These are phyloP conservation scores for Aplodontia rufa DNA, from an alignment of 2,113 vertebrate species.

Conservation along the genomic window DNA sequence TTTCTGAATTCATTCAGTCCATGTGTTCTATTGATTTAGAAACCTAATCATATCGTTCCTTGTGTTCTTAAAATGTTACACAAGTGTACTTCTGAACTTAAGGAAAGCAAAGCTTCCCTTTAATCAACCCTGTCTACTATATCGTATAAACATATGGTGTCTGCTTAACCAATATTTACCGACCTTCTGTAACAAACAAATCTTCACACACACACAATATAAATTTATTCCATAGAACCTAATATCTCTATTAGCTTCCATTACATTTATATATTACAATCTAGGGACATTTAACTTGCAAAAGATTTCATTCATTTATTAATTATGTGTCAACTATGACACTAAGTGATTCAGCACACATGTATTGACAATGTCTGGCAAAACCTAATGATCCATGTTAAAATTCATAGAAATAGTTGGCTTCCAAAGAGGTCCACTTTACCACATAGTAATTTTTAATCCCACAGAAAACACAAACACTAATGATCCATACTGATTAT, in stretches of 20 bases:
- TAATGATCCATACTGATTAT: not conserved
- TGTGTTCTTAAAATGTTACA: not conserved
- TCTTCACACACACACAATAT: not conserved
- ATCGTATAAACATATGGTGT: not conserved
- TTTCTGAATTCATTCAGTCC: not conserved
- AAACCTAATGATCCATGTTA: not conserved
- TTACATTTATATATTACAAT: not conserved
- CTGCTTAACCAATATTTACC: not conserved
- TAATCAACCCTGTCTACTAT: not conserved
- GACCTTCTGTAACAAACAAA: not conserved
- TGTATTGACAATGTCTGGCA: not conserved
- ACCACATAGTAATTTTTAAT: constrained; percentile 8
- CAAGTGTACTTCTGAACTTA: not conserved
- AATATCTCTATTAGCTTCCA: not conserved
- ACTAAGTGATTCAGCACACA: not conserved
- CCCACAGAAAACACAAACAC: not conserved
- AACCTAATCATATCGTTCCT: not conserved
- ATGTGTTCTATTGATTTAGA: not conserved
- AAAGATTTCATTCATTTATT: not conserved
- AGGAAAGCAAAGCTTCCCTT: not conserved
- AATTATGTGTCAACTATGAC: not conserved
- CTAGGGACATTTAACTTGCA: not conserved
- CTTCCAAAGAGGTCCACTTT: not conserved
- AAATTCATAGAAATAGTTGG: not conserved
- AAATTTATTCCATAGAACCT: not conserved